Evolutionary conservation across 1,140 invertebrate genomes (phyloP), one percentile per base, ranked within the genome.

Genomic region (Drosophila orosa): DNA sequence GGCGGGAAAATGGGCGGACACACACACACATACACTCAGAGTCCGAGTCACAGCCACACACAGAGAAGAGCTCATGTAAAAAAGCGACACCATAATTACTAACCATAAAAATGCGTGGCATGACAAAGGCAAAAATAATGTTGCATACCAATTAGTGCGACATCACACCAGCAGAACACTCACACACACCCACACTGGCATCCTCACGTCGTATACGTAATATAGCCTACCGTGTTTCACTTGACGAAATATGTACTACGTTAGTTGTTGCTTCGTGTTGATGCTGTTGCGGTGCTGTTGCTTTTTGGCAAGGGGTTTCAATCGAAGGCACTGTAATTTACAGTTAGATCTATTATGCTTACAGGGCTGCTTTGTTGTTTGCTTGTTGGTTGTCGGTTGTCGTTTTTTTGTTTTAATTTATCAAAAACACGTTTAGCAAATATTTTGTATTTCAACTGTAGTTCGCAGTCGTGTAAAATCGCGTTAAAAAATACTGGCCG

Each of bases 341-440:
- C 78, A 85, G 78, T 76, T 83, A 76, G 71, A 79, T 66, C 74
- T 85, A 79, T 86, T 85, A 74, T 61, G 48, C 57, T 65, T 59
- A 35, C 63, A 42, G 27, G 59, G 48, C 54, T 66, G 61, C 56
- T 54, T 54, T 54, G 50, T 54, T 35, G 50, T 52, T 52, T 4
- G 58, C 29, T 52, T 48, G 29, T 63, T 44, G 19, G 15, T 65
- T 50, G 9, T 29, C 0, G 9, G 7, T 17, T 25, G 22, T 60
- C 37, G 13, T 48, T 48, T 17, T 17, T 44, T 7, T 19, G 19
- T 9, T 57, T 56, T 52, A 56, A 33, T 78, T 50, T 82, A 86
- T 87, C 55, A 79, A 86, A 82, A 77, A 84, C 76, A 84, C 80
- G 59, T 85, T 76, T 79, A 82, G 78, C 82, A 82, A 86, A 73